Evolutionary conservation across 2,888 invertebrate genomes (phyloP), one percentile per base, ranked within the genome.

Genomic region (Plebejus argus): DNA sequence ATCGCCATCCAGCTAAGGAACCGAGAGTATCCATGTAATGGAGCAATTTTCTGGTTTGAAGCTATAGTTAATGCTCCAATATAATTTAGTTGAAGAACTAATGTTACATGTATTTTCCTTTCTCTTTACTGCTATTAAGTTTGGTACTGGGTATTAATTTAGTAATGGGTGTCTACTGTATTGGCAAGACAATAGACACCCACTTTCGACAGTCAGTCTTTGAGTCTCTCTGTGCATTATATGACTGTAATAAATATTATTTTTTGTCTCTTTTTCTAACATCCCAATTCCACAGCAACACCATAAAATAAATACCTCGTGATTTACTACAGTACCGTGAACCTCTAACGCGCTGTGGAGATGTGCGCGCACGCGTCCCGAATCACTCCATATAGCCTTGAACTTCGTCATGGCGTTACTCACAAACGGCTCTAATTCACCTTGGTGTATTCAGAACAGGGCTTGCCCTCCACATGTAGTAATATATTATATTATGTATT

Each of bases 301-400:
- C 28, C 66, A 33, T 66, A 66, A 66, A 66, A 66, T 66, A 66
- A 66, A 66, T 28, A 66, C 66, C 20, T 10, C 10, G 23, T 66
- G 66, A 66, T 66, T 66, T 66, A 66, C 66, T 66, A 66, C 66
- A 66, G 66, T 28, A 33, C 66, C 66, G 66, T 66, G 66, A 72
- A 76, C 53, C 71, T 76, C 81, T 86, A 86, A 86, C 83, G 79
- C 78, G 80, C 80, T 83, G 84, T 85, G 83, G 82, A 83, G 83
- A 85, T 82, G 84, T 84, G 82, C 82, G 81, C 82, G 82, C 85
- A 85, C 85, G 85, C 82, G 81, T 80, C 81, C 78, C 80, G 79
- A 70, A 80, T 80, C 78, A 78, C 71, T 18, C 66, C 15, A 66
- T 15, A 28, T 78, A 78, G 76, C 77, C 80, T 79, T 78, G 79